These are phyloP conservation scores for Opisthocomus hoazin DNA, from an alignment of 2,113 vertebrate genomes.

Conservation along the genomic window DNA sequence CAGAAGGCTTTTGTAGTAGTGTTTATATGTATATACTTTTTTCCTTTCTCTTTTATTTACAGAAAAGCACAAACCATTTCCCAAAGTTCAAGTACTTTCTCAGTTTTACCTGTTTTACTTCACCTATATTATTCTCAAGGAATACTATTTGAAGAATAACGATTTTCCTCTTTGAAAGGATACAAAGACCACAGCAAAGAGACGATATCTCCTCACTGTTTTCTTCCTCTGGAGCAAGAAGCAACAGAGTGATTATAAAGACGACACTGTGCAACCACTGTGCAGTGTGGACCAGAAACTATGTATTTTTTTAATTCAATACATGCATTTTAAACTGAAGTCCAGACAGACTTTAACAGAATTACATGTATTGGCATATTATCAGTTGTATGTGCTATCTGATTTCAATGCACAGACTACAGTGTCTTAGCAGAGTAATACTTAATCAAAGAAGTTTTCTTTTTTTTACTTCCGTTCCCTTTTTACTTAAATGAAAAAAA, in stretches of 20 bases:
- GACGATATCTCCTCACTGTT: not conserved
- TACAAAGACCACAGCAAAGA: not conserved
- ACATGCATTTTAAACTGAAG: not conserved
- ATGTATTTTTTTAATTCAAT: not conserved
- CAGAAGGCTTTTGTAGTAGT: not conserved
- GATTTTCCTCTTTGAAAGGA: not conserved
- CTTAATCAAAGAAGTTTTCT: not conserved
- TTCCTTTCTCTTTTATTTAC: not conserved
- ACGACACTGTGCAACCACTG: not conserved
- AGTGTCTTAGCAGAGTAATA: not conserved
- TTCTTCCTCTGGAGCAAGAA: not conserved
- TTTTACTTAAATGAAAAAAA: not conserved
- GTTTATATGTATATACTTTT: rapidly evolving
- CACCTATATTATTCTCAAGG: not conserved
- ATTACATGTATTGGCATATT: not conserved
- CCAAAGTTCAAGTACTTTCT: not conserved
- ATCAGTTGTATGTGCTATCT: not conserved
- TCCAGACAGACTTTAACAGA: not conserved
- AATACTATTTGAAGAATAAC: not conserved
- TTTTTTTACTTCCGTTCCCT: not conserved
- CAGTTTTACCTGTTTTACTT: not conserved
- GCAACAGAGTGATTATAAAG: not conserved
- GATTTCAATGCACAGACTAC: not conserved
- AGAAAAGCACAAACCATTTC: not conserved
- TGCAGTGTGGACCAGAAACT: not conserved